These are phyloP conservation scores for Urophycis tenuis DNA, from an alignment of 2,797 vertebrate genomes.

Conservation along the genomic window DNA sequence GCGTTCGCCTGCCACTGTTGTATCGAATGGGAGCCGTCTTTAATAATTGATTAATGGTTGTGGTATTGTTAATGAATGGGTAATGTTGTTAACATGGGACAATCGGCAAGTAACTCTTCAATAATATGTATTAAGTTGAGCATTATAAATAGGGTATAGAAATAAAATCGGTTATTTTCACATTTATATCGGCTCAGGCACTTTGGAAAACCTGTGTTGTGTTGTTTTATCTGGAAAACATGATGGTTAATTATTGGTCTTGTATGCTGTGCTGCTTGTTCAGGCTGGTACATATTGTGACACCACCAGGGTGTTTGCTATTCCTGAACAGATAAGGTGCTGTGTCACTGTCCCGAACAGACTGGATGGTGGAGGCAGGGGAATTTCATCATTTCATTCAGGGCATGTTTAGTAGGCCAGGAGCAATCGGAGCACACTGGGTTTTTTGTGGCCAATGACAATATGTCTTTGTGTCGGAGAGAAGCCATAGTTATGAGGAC, in stretches of 20 bases:
- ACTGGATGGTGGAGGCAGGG: conserved; percentile 27
- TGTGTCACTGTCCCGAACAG: conserved; percentile 28
- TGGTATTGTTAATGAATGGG: conserved; percentile 2
- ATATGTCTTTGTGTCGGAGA: not conserved
- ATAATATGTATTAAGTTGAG: not conserved
- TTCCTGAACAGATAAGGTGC: conserved; percentile 34
- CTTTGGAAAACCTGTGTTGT: not conserved
- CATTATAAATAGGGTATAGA: not conserved
- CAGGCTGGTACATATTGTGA: conserved; percentile 24
- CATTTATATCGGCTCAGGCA: not conserved
- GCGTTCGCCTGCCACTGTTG: not conserved
- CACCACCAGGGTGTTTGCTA: conserved; percentile 22
- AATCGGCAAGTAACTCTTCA: not conserved
- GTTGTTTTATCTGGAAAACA: conserved; percentile 26
- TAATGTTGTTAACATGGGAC: not conserved
- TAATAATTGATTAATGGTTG: conserved; percentile 7
- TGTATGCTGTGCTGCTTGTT: conserved; percentile 22
- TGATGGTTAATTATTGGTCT: conserved; percentile 27
- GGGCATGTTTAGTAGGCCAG: not conserved
- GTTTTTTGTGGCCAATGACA: conserved; percentile 10
- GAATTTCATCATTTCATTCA: conserved; percentile 39
- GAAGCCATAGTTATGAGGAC: conserved; percentile 10
- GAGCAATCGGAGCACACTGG: not conserved
- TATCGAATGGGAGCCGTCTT: not conserved
- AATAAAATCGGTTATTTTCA: not conserved